Evolutionary conservation across 2,888 invertebrate species (phyloP).

Genomic region (Nomada fabriciana): DNA sequence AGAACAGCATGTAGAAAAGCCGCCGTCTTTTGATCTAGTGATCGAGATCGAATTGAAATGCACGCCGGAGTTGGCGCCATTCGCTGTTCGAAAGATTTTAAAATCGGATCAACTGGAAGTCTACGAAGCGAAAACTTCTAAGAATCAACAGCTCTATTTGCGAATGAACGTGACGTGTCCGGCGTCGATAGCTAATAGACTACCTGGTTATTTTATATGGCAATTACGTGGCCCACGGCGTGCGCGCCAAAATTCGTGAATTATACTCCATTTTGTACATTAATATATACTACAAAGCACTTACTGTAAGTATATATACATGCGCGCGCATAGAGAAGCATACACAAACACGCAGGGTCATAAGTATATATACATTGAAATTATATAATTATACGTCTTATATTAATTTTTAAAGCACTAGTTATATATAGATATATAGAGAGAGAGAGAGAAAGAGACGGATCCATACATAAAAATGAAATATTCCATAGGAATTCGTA

Average conservation of each 20-base stretch:
- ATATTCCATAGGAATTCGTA: slow-evolving; percentile 41
- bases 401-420: slow-evolving; percentile 66
- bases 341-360: neutral
- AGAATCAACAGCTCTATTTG: slow-evolving; percentile 75
- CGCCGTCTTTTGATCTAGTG: slow-evolving; percentile 74
- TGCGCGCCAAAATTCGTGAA: slow-evolving; percentile 37
- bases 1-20: slow-evolving; percentile 51
- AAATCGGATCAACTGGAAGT: slow-evolving; percentile 76
- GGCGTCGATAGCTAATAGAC: slow-evolving; percentile 76
- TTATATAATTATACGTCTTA: slow-evolving; percentile 57
- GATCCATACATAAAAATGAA: slow-evolving; percentile 11
- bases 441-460: too few species aligned
- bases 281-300: neutral
- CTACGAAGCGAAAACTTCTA: slow-evolving; percentile 20
- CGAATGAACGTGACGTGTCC: slow-evolving; percentile 77
- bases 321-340: neutral
- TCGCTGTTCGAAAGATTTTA: slow-evolving; percentile 72
- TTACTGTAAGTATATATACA: neutral
- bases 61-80: slow-evolving; percentile 80
- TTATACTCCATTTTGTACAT: neutral
- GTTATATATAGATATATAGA: slow-evolving; percentile 31
- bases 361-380: slow-evolving; percentile 1
- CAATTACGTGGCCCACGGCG: slow-evolving; percentile 71
- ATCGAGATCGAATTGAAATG: slow-evolving; percentile 79
- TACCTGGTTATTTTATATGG: slow-evolving; percentile 79